These are phyloP conservation scores for Acanthis flammea DNA, from an alignment of 2,797 vertebrate genomes.

Conservation along the genomic window DNA sequence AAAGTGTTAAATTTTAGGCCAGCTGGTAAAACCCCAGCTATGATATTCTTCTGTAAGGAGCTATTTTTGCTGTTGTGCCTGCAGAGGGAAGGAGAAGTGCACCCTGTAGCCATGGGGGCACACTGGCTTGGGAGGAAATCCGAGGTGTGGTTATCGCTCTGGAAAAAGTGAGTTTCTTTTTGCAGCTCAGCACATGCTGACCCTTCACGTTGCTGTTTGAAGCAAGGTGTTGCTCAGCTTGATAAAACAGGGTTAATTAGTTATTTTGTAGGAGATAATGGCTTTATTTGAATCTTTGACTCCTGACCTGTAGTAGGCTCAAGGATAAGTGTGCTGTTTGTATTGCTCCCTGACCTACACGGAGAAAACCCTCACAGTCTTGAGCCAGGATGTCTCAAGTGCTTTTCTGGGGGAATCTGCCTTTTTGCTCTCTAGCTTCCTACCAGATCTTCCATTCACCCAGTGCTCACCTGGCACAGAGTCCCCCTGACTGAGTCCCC, in stretches of 20 bases:
- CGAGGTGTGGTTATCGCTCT: background rate
- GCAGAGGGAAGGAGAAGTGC: background rate
- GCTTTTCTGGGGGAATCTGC: background rate
- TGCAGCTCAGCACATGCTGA: background rate
- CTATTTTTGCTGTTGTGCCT: background rate
- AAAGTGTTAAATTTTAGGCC: background rate
- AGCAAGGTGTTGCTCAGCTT: background rate
- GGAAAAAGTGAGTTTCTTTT: background rate
- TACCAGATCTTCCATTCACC: background rate
- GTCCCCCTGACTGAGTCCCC: no score
- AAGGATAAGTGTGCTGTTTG: background rate
- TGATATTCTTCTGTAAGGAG: background rate
- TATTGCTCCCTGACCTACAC: background rate
- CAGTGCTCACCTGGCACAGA: accelerated
- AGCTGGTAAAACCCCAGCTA: background rate
- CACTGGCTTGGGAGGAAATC: accelerated
- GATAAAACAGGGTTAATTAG: background rate
- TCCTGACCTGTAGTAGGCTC: background rate
- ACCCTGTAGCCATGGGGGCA: background rate
- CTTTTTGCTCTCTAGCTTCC: background rate
- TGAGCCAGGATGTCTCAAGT: background rate
- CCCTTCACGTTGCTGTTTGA: background rate
- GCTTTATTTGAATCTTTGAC: background rate
- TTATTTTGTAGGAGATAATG: background rate
- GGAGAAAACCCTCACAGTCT: accelerated